Evolutionary conservation across 2,888 invertebrate species (phyloP).

Genomic region (Drosophila hamatofila): DNA sequence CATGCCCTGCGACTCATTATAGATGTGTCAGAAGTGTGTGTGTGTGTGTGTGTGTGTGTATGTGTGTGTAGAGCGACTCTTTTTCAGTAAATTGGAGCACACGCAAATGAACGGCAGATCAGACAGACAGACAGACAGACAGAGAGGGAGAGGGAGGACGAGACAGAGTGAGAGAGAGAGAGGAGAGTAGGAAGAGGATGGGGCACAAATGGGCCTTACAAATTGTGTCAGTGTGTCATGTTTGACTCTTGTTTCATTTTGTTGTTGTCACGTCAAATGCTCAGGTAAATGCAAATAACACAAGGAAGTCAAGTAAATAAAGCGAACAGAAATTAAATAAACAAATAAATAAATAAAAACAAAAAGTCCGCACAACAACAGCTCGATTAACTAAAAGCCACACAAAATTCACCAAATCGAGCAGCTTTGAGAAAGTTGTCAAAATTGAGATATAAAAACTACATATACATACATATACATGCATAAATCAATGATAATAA

Average conservation of each 20-base stretch:
- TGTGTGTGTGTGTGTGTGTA: background rate
- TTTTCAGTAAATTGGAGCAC: slow-evolving; percentile 23
- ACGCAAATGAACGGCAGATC: slow-evolving; percentile 10
- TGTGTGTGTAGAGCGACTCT: background rate
- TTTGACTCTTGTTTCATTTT: slow-evolving; percentile 34
- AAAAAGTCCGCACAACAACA: background rate
- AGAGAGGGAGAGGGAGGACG: slow-evolving; percentile 7
- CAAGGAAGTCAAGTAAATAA: slow-evolving; percentile 53
- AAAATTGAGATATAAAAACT: too few species aligned
- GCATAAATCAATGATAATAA: background rate
- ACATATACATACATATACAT: background rate
- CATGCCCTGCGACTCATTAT: slow-evolving; percentile 17
- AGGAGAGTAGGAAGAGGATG: slow-evolving; percentile 5
- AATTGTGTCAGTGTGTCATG: slow-evolving; percentile 66
- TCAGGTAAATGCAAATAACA: slow-evolving; percentile 46
- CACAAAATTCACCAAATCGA: background rate
- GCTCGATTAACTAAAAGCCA: background rate
- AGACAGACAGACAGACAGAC: background rate
- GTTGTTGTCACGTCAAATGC: slow-evolving; percentile 22
- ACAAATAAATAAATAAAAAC: background rate
- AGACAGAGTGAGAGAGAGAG: background rate
- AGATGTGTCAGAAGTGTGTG: background rate
- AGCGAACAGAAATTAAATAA: too few species aligned
- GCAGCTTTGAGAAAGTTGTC: background rate
- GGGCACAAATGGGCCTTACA: slow-evolving; percentile 1